phyloP scores from a whole-genome alignment of 2,888 invertebrate species.

The Clostera curtula region DNA sequence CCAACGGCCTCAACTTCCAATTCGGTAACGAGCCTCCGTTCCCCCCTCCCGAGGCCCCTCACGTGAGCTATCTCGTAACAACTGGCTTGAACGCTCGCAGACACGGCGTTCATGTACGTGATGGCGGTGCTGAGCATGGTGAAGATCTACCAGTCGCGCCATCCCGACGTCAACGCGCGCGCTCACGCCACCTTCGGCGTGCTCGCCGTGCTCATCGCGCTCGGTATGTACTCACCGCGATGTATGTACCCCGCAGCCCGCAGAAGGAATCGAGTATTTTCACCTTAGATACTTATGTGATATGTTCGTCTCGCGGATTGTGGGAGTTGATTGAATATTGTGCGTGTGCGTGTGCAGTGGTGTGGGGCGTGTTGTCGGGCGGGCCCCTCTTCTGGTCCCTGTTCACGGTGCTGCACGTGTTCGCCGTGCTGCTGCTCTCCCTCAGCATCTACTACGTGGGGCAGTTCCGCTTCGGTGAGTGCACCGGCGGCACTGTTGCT shows the following conservation, averaged over 20 bases:
- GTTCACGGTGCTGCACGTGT: constrained; percentile 83
- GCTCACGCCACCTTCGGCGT: too few species aligned
- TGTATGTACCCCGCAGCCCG: too few species aligned
- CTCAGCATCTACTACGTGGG: constrained; percentile 87
- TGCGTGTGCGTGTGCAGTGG: constrained; percentile 69
- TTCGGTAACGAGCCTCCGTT: constrained; percentile 76
- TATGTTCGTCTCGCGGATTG: too few species aligned
- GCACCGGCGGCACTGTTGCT: too few species aligned
- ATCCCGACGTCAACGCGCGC: constrained; percentile 92
- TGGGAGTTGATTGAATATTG: too few species aligned
- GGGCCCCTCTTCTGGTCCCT: constrained; percentile 82
- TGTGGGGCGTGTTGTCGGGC: constrained; percentile 81
- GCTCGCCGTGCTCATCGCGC: too few species aligned
- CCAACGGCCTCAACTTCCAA: constrained; percentile 91
- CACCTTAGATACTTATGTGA: too few species aligned
- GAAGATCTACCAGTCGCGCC: constrained; percentile 91
- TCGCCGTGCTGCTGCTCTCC: constrained; percentile 80
- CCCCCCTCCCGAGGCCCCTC: background rate
- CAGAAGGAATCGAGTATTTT: too few species aligned
- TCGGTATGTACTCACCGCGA: constrained; percentile 18
- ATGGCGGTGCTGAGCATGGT: constrained; percentile 90
- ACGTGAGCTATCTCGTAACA: background rate
- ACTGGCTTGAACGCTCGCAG: constrained; percentile 60
- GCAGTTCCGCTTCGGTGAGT: constrained; percentile 79
- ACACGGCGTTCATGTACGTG: constrained; percentile 95